Evolutionary conservation across 2,797 vertebrate species (phyloP).

Genomic region (Margarornis squamiger): DNA sequence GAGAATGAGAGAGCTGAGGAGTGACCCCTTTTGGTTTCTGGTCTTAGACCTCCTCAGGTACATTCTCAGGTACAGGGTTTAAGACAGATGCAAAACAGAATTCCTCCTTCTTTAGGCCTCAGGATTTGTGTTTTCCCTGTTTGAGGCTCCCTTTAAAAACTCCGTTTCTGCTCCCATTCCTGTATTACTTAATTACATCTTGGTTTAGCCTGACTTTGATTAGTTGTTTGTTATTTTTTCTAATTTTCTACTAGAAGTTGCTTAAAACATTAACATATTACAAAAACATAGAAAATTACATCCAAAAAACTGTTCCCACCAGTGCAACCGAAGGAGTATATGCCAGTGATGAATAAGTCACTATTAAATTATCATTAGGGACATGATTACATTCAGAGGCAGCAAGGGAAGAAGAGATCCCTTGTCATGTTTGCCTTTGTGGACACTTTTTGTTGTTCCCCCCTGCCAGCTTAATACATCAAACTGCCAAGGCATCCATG

Average conservation of each 20-base stretch:
- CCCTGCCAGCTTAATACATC: neutral
- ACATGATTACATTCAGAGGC: neutral
- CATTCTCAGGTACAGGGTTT: accelerated
- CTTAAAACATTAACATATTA: neutral
- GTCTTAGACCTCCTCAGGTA: neutral
- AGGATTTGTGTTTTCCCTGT: neutral
- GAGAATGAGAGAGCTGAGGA: neutral
- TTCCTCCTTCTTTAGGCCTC: neutral
- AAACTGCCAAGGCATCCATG: neutral
- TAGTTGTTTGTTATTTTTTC: neutral
- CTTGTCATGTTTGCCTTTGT: neutral
- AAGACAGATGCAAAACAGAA: neutral
- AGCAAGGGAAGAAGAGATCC: neutral
- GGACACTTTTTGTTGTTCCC: neutral
- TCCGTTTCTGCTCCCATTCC: neutral
- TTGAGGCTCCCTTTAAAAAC: neutral
- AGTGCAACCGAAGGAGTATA: neutral
- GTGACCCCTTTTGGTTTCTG: neutral
- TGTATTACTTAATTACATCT: neutral
- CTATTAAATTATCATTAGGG: neutral
- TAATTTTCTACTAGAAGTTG: conserved; percentile 1
- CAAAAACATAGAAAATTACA: neutral
- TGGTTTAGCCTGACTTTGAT: neutral
- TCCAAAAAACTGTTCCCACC: neutral
- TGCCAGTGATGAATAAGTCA: neutral